phyloP scores from a whole-genome alignment of 30 jellyfish, hydroid and myxozoan genomes.

The Pelagia noctiluca region DNA sequence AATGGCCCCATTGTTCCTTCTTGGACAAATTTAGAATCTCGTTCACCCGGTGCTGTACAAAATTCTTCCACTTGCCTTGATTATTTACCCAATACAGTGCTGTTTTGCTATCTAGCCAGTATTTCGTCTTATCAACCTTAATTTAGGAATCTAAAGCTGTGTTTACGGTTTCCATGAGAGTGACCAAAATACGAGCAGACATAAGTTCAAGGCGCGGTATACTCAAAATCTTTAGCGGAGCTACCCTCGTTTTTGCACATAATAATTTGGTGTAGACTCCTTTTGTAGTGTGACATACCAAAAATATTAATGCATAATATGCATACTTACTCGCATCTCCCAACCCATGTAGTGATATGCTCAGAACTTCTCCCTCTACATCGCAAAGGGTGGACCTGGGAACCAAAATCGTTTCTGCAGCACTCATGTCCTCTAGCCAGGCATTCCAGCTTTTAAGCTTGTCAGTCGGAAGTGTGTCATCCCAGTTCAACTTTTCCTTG shows the following conservation, averaged over 20 bases:
- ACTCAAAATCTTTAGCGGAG: conserved; percentile 49
- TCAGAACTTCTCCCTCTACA: conserved; percentile 37
- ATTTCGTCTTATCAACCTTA: conserved; percentile 30
- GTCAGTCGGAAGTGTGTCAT: conserved; percentile 42
- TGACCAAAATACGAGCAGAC: conserved; percentile 58
- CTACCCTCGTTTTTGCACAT: conserved; percentile 49
- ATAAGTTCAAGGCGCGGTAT: conserved; percentile 63
- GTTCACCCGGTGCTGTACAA: conserved; percentile 63
- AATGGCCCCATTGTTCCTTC: conserved; percentile 69
- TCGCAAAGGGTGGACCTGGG: conserved; percentile 28
- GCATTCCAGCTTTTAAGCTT: conserved; percentile 39
- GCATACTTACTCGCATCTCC: conserved; percentile 59
- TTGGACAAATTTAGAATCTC: conserved; percentile 38
- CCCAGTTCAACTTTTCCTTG: conserved; percentile 45
- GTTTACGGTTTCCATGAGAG: conserved; percentile 43
- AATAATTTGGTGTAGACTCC: conserved; percentile 8
- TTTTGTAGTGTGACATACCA: conserved; percentile 1
- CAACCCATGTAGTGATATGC: conserved; percentile 55
- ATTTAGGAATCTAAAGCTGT: conserved; percentile 39
- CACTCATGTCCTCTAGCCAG: conserved; percentile 40
- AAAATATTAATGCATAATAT: conserved; percentile 28
- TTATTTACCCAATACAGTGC: conserved; percentile 60
- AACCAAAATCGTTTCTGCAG: conserved; percentile 6
- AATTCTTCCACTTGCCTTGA: conserved; percentile 60
- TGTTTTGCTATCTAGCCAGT: conserved; percentile 71